Base-by-base conservation (phyloP, 2,113 vertebrate genomes). In the Gambusia holbrooki region DNA sequence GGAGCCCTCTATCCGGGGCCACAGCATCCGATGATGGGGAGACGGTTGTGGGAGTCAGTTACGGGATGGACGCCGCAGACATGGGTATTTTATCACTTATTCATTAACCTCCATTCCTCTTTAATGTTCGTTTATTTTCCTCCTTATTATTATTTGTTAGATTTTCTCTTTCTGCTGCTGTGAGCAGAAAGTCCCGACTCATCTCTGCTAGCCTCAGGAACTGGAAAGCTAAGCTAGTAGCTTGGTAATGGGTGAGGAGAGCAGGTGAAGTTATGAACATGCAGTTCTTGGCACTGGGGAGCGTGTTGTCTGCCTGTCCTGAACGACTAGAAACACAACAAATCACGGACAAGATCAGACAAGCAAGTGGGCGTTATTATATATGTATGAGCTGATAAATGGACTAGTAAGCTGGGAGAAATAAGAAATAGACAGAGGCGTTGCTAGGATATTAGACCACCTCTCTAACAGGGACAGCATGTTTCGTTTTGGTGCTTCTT, bases 11-110 rank as follows among this genome's bases (percentile, higher is more conserved):
- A 25, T 93, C 93, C 77, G 92, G 74, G 72, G 91, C 90, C 86
- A 82, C 90, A 86, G 92, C 92, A 86, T 93, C 94, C 82, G 94
- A 95, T 73, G 94, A 95, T 88, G 85, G 83, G n/a, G n/a, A 93
- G 82, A 87, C 93, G 69, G 93, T 93, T 22, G 83, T 93, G 27
- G 93, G 91, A 62, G 91, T 92, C 35, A 90, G 92, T 89, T 93
- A 92, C 83, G 93, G 92, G 69, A 85, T 89, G 87, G 94, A 94
- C 82, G 77, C 77, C 25, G 84, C 81, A 28, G 94, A 95, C 80
- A 90, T 89, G 83, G 94, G 93, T 95, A 93, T 63, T 51, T 73
- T 42, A n/a, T n/a, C 58, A 2, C 19, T 37, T 28, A 25, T 80
- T 3, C 4, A 3, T 8, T 12, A 22, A 67, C 6, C 17, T 0